Evolutionary conservation across 2,888 invertebrate species (phyloP).

Genomic region (Drosophila nigricruria): DNA sequence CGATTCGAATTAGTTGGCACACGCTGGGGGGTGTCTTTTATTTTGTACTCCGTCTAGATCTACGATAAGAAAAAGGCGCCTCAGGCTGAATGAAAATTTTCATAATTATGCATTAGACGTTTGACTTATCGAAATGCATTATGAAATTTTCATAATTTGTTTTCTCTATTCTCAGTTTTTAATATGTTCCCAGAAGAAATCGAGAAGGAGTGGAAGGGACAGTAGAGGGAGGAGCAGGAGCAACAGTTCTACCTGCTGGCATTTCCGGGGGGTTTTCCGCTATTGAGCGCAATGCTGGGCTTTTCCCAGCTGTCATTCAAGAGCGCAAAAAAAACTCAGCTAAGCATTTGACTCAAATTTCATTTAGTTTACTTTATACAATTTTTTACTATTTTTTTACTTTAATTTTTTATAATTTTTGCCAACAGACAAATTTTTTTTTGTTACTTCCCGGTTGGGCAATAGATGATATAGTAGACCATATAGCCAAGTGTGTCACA

Average conservation of each 20-base stretch:
- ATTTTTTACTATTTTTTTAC: conserved; percentile 1
- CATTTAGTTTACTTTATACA: conserved; percentile 21
- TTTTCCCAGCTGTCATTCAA: conserved; percentile 66
- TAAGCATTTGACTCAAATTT: conserved; percentile 48
- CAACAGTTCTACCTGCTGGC: conserved; percentile 45
- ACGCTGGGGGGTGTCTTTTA: conserved; percentile 81
- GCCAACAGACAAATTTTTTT: conserved; percentile 66
- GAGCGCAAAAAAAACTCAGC: conserved; percentile 31
- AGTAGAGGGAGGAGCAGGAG: background rate
- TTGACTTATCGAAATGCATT: conserved; percentile 38
- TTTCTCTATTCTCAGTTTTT: conserved; percentile 33
- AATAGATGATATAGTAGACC: conserved; percentile 44
- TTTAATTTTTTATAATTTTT: conserved; percentile 14
- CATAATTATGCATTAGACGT: conserved; percentile 65
- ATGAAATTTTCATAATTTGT: conserved; percentile 69
- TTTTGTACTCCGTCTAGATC: conserved; percentile 26
- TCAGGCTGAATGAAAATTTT: conserved; percentile 73
- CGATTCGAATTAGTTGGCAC: conserved; percentile 64
- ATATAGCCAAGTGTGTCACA: conserved; percentile 64
- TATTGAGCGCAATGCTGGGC: conserved; percentile 47
- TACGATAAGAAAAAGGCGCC: conserved; percentile 52
- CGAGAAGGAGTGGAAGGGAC: background rate
- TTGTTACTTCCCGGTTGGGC: conserved; percentile 58
- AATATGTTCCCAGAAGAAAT: conserved; percentile 64
- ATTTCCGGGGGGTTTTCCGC: conserved; percentile 66